Evolutionary conservation across 53 echinoderm and acorn worm species (phyloP).

Genomic region (Crossaster papposus): DNA sequence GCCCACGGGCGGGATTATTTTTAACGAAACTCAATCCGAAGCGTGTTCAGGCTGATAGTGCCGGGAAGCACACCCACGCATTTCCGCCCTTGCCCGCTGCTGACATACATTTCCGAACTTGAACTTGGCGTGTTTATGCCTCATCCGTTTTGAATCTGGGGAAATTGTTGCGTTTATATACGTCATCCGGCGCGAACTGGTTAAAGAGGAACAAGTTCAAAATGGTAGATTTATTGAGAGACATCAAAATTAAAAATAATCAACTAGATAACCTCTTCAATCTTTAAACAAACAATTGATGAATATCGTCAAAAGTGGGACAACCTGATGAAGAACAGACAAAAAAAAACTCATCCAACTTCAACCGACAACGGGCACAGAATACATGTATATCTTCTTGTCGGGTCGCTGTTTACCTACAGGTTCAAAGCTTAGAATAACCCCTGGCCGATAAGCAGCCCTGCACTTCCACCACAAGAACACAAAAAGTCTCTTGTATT

Average conservation of each 20-base stretch:
- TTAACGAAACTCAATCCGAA: too few relatives aligned
- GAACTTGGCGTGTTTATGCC: too few relatives aligned
- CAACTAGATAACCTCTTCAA: background rate
- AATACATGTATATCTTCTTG: background rate
- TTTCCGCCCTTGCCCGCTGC: too few relatives aligned
- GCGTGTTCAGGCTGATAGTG: too few relatives aligned
- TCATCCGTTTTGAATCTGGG: too few relatives aligned
- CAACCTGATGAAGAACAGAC: background rate
- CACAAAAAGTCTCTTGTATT: conserved; percentile 25
- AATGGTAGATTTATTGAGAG: background rate
- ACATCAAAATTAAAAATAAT: too few relatives aligned
- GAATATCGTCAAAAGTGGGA: background rate
- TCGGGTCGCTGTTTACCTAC: conserved; percentile 16
- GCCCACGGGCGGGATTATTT: too few relatives aligned
- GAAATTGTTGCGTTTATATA: too few relatives aligned
- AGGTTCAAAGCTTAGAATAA: conserved; percentile 51
- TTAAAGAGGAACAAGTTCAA: background rate
- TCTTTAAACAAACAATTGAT: background rate
- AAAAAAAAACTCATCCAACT: background rate
- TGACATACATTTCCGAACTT: too few relatives aligned
- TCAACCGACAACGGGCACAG: background rate
- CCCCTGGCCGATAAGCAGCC: background rate
- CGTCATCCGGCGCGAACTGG: too few relatives aligned
- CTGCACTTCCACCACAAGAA: background rate
- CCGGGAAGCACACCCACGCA: too few relatives aligned